phyloP scores from a whole-genome alignment of 2,888 invertebrate genomes.

The Tetragnatha montana region DNA sequence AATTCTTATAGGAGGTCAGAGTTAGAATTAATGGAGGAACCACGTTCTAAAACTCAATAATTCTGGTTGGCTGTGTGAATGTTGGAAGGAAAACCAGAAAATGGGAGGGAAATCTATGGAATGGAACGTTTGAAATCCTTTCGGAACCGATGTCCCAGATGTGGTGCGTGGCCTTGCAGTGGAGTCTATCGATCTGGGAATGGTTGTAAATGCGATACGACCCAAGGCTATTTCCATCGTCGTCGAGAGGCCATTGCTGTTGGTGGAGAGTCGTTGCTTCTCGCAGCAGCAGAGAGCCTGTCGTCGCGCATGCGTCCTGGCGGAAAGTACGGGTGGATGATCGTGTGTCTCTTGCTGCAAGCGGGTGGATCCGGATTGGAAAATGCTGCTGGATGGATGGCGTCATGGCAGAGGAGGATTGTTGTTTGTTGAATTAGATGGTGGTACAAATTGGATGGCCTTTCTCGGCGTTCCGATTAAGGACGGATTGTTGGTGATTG shows the following conservation, averaged over 20 bases:
- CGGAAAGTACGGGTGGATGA: slow-evolving; percentile 18
- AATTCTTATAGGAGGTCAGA: too few relatives aligned
- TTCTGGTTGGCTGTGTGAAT: not conserved
- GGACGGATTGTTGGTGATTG: not conserved
- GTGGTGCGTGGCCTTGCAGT: not conserved
- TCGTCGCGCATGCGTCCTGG: slow-evolving; percentile 4
- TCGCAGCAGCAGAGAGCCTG: not conserved
- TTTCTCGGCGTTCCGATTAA: not conserved
- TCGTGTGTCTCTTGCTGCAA: slow-evolving; percentile 18
- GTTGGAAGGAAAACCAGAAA: not conserved
- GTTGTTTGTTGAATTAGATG: slow-evolving; percentile 31
- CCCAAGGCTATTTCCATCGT: slow-evolving; percentile 21
- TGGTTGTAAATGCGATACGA: slow-evolving; percentile 5
- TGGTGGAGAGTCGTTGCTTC: slow-evolving; percentile 5
- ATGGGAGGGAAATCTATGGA: not conserved
- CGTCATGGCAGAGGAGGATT: slow-evolving; percentile 34
- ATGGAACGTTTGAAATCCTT: not conserved
- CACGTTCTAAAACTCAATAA: too few relatives aligned
- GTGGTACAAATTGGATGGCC: slow-evolving; percentile 1
- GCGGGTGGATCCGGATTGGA: slow-evolving; percentile 23
- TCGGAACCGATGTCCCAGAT: not conserved
- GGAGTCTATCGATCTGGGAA: slow-evolving; percentile 19
- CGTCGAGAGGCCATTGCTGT: slow-evolving; percentile 28
- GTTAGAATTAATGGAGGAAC: too few relatives aligned
- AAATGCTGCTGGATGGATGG: slow-evolving; percentile 18